Evolutionary conservation across 2,888 invertebrate genomes (phyloP).

Genomic region (Pilophorus perplexus): DNA sequence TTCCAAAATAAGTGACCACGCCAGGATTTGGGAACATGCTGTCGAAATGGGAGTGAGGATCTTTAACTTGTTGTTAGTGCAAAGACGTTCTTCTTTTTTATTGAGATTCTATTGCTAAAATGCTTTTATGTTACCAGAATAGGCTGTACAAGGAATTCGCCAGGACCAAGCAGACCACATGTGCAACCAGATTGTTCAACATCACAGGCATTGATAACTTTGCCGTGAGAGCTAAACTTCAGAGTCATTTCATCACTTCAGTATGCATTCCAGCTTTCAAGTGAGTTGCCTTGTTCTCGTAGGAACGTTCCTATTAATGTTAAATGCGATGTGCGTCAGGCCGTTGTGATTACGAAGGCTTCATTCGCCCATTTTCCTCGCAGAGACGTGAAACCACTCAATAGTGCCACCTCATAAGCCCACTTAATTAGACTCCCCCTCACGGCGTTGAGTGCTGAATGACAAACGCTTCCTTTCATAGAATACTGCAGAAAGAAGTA

Average conservation of each 20-base stretch:
- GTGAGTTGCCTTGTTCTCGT: background rate
- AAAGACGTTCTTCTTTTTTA: too few species aligned
- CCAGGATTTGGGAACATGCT: slow-evolving; percentile 36
- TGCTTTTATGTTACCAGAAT: background rate
- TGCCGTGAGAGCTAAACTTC: slow-evolving; percentile 11
- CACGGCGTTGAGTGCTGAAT: too few species aligned
- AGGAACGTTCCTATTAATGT: background rate
- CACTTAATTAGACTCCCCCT: too few species aligned
- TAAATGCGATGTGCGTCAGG: too few species aligned
- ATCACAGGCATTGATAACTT: background rate
- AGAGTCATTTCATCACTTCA: slow-evolving; percentile 15
- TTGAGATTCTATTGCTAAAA: too few species aligned
- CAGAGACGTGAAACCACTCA: too few species aligned
- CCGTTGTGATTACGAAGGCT: too few species aligned
- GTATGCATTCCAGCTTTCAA: slow-evolving; percentile 27
- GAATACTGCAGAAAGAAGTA: slow-evolving; percentile 6
- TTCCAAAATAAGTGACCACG: slow-evolving; percentile 34
- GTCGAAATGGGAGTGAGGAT: slow-evolving; percentile 38
- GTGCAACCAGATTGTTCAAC: background rate
- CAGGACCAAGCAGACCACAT: background rate
- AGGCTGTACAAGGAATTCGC: slow-evolving; percentile 10
- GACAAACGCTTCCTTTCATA: too few species aligned
- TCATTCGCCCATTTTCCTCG: background rate
- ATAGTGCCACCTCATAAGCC: too few species aligned
- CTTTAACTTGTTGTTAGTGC: background rate